Percentiles rank a stretch among this genome's conserved stretches.
phyloP scores from a whole-genome alignment of 2,797 vertebrate species.

The Neosalanx taihuensis region DNA sequence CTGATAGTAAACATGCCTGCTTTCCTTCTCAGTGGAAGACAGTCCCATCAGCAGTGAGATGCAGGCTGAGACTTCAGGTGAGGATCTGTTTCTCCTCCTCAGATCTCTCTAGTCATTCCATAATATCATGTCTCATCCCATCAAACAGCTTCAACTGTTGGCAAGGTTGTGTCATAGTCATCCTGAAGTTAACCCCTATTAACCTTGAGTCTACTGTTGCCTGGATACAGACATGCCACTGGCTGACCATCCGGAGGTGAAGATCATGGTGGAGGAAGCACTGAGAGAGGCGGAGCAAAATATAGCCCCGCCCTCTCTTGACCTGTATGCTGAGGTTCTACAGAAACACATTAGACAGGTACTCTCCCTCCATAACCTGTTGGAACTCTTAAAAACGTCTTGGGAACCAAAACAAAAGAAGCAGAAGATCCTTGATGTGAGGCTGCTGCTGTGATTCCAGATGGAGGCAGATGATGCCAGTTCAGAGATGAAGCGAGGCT shows the following conservation, averaged over 20 bases:
- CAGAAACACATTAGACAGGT: slow-evolving; percentile 76
- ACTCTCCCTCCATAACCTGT: slow-evolving; percentile 13
- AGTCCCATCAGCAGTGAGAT: slow-evolving; percentile 5
- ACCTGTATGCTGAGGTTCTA: slow-evolving; percentile 70
- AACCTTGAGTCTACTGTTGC: neutral
- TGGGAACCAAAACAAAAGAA: too few species aligned
- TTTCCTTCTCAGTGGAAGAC: neutral
- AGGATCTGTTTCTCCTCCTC: neutral
- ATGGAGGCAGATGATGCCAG: slow-evolving; percentile 65
- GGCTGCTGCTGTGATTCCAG: slow-evolving; percentile 45
- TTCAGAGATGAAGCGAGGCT: slow-evolving; percentile 73
- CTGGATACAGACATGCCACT: slow-evolving; percentile 33
- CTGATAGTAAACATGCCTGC: neutral
- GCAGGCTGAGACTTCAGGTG: slow-evolving; percentile 23
- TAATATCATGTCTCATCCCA: neutral
- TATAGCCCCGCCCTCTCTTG: slow-evolving; percentile 48
- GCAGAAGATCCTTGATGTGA: neutral
- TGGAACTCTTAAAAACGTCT: too few species aligned
- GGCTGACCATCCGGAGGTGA: slow-evolving; percentile 81
- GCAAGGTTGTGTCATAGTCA: neutral
- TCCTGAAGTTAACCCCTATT: neutral
- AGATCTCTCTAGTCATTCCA: neutral
- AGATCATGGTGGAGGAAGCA: slow-evolving; percentile 67
- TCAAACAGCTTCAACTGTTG: neutral
- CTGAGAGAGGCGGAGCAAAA: slow-evolving; percentile 59